Conservation (phyloP, 2,888 invertebrate genomes). For the Thysanoteuthis rhombus region DNA sequence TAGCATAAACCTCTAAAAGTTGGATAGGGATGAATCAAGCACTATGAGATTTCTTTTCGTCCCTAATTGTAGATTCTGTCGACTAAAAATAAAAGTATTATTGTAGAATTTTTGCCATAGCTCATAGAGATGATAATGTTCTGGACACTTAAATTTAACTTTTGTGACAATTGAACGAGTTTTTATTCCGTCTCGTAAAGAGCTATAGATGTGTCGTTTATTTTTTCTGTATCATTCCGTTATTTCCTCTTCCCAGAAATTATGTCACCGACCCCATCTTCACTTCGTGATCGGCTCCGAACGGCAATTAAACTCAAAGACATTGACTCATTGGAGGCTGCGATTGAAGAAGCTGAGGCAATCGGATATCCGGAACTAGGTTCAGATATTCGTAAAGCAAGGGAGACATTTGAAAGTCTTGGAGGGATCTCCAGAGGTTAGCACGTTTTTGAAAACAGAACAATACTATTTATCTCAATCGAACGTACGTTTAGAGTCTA, state of each 20-base stretch:
- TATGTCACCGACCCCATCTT: not conserved
- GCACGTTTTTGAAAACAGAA: not conserved
- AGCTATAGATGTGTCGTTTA: too few species aligned
- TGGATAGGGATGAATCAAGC: too few species aligned
- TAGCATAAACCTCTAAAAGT: too few species aligned
- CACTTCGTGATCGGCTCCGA: not conserved
- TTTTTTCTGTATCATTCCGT: not conserved
- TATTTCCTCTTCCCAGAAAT: not conserved
- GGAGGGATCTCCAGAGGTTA: not conserved
- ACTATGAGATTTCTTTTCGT: too few species aligned
- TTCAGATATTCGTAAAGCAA: conserved; percentile 14
- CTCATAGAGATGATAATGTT: too few species aligned
- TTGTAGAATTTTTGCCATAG: too few species aligned
- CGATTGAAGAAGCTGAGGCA: not conserved
- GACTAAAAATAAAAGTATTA: too few species aligned
- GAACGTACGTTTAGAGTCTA: not conserved
- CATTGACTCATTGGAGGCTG: not conserved
- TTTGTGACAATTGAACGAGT: too few species aligned
- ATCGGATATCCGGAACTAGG: conserved; percentile 15
- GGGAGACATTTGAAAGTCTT: not conserved
- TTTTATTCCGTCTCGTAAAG: too few species aligned
- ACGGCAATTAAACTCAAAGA: not conserved
- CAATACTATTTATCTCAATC: not conserved
- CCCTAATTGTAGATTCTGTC: too few species aligned
- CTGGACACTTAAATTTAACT: too few species aligned